These are phyloP conservation scores for Gerris lacustris DNA, from an alignment of 2,888 invertebrate species.

Conservation along the genomic window DNA sequence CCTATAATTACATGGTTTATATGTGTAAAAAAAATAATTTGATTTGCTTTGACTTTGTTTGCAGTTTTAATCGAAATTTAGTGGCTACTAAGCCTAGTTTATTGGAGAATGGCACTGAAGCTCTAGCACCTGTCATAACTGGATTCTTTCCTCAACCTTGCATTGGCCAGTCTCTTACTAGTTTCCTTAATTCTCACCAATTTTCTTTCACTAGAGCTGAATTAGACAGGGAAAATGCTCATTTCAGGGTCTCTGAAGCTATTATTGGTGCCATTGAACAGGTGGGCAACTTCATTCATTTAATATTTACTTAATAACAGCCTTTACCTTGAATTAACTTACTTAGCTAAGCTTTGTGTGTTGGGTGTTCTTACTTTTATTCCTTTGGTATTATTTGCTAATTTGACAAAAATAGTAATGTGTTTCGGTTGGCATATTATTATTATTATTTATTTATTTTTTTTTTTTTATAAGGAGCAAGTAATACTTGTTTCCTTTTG, in stretches of 20 bases:
- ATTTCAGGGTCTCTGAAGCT: constrained; percentile 72
- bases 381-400: no score
- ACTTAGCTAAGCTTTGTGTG: neutral
- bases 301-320: no score
- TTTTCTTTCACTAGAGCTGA: constrained; percentile 60
- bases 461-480: no score
- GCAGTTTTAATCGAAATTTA: constrained; percentile 11
- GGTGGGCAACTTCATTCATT: constrained; percentile 29
- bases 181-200: constrained; percentile 58
- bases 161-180: constrained; percentile 57
- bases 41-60: neutral
- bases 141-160: constrained; percentile 49
- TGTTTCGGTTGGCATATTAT: no score
- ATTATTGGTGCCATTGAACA: constrained; percentile 71
- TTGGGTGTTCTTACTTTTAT: constrained; percentile 9
- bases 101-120: constrained; percentile 35
- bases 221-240: constrained; percentile 72
- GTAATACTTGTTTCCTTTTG: no score
- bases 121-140: constrained; percentile 46
- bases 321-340: no score
- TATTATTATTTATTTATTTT: no score
- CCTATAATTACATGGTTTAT: no score
- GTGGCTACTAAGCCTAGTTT: constrained; percentile 40
- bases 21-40: no score
- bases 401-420: no score